Base-by-base conservation (phyloP, 2,888 invertebrate species). In the Frankliniella intonsa region DNA sequence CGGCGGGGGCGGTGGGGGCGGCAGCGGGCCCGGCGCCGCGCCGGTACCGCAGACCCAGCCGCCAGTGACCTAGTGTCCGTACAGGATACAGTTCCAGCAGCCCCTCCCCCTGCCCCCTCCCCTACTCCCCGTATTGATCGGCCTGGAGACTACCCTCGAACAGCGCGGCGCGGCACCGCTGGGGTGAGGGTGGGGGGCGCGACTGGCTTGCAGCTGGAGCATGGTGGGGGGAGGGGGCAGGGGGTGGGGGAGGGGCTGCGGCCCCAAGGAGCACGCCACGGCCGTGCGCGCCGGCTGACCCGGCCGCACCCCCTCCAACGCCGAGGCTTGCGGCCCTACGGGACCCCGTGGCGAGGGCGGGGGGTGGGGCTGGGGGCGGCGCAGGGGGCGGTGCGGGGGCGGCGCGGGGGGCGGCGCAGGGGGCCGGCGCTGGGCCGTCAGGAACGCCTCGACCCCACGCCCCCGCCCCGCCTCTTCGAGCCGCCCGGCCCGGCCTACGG, bases 181-280 rank as follows among this genome's bases (percentile, higher is more conserved):
- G 5, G 65, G 49, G 82, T n/a, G 27, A 80, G 80, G 49, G 22
- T 11, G 50, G 76, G 22, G 76, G 49, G 50, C 22, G 82, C 19
- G 80, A 62, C 55, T 55, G 62, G 14, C 38, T 38, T 38, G 38
- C 38, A 38, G 38, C 14, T 17, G 62, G 17, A 76, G 62, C 50
- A 79, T 69, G 82, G 81, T 5, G 65, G 55, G 83, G 38, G 81
- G 80, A 27, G 14, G 82, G 62, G 22, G 50, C 22, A 12, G 76
- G 49, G 50, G 81, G 81, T 25, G 62, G 69, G 50, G 25, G 14
- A 79, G 82, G 69, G 82, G 55, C 62, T 65, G 51, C 65, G 82
- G 82, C 50, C 17, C 49, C 19, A 50, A 80, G 55, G 82, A 81
- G 55, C 81, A 81, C 80, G 81, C 81, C 80, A 81, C 81, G 25